phyloP scores from a whole-genome alignment of 2,888 invertebrate genomes.

The Pyrrhosoma nymphula region DNA sequence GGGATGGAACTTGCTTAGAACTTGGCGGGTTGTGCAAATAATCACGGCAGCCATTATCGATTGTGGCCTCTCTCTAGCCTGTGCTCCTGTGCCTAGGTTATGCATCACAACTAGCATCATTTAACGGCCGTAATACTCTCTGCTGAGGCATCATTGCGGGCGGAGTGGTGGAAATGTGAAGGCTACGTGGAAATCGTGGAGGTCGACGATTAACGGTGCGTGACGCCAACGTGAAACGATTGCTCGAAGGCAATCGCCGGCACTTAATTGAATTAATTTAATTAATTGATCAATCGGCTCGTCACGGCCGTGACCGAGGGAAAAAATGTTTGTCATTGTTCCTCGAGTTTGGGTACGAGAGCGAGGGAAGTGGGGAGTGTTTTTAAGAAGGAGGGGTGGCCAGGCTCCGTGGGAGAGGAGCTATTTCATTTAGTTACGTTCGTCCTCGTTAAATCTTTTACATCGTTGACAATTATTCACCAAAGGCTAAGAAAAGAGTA shows the following conservation, averaged over 20 bases:
- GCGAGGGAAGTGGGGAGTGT: background rate
- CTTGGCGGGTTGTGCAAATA: too few species aligned
- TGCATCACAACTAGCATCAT: too few species aligned
- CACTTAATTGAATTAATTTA: constrained; percentile 30
- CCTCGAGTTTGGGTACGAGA: background rate
- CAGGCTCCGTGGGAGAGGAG: background rate
- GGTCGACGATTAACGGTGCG: background rate
- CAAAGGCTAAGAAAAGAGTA: too few species aligned
- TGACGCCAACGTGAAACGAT: background rate
- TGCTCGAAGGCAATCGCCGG: background rate
- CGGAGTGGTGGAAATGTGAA: background rate
- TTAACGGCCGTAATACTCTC: background rate
- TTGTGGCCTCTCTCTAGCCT: too few species aligned
- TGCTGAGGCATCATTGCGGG: background rate
- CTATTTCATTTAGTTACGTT: background rate
- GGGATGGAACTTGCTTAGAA: too few species aligned
- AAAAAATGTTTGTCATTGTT: background rate
- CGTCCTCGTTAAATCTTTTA: background rate
- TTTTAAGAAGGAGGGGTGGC: too few species aligned
- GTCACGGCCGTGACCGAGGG: constrained; percentile 9
- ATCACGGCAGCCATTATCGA: too few species aligned
- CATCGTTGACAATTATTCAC: background rate
- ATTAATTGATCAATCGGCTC: background rate
- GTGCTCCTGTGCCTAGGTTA: too few species aligned
- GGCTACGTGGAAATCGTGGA: background rate